Base-by-base conservation (phyloP, 2,888 invertebrate species). In the Apodemia zela region DNA sequence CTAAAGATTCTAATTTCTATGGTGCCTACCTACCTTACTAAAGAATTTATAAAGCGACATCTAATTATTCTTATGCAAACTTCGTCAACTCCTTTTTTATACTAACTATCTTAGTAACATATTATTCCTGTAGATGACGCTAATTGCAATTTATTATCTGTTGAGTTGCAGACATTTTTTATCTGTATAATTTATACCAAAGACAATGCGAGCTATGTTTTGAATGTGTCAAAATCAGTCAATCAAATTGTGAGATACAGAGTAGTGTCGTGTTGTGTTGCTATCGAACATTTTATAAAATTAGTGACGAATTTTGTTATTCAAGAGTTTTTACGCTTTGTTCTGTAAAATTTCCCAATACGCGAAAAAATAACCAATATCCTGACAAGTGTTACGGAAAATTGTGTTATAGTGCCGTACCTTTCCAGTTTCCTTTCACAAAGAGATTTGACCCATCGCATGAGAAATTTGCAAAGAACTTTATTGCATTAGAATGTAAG, bases 401-500 rank as follows among this genome's bases (percentile, higher is more conserved):
- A 65, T 72, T 74, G 77, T 74, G 72, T 76, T 75, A 71, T 77
- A 78, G 63, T 63, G 63, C 59, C 18, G 59, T 29, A 57, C n/a
- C 29, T 57, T 57, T 57, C 57, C 63, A 59, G 58, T 21, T 63
- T 33, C 75, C 81, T 84, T 85, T 84, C 83, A 87, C 88, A 88
- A 89, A 89, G 87, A 77, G 74, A 73, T 72, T 73, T 72, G 65
- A 72, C 77, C 67, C 67, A 69, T 72, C 71, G 74, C 69, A 73
- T 72, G 74, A 75, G 73, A 75, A 66, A 78, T 80, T 81, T 78
- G 73, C 73, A 73, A 71, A 73, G 69, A 69, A 69, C 57, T 61
- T 42, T 66, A 66, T 71, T 71, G 47, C 74, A 17, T 67, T 70
- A 66, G 68, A 75, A 76, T 72, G 87, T 87, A 79, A 86, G 85